Conservation (phyloP, 2,797 vertebrate species). For the Sebastolobus altivelis region DNA sequence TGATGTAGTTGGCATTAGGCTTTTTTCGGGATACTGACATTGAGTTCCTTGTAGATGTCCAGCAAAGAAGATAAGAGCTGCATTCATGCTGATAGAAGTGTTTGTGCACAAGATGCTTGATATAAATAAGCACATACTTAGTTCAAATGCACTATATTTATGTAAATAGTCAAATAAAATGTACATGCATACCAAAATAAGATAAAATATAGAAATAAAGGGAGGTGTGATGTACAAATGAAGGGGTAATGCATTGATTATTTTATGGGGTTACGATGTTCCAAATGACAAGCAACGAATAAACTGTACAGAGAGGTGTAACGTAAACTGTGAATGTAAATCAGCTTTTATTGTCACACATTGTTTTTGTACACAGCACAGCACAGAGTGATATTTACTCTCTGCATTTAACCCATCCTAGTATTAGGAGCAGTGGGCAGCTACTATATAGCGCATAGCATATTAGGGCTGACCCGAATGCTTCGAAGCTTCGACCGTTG, state of each 20-base stretch:
- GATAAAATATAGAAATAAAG: neutral
- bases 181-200: neutral
- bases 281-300: neutral
- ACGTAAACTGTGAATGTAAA: neutral
- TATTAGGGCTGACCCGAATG: no score
- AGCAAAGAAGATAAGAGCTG: neutral
- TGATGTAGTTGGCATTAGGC: neutral
- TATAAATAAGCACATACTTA: neutral
- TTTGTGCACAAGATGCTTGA: neutral
- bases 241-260: neutral
- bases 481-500: no score
- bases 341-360: no score
- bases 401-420: no score
- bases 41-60: neutral
- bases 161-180: neutral
- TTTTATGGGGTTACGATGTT: neutral
- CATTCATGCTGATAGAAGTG: neutral
- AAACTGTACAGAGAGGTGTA: neutral
- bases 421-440: no score
- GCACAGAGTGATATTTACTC: no score
- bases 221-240: no score
- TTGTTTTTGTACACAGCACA: no score
- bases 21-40: constrained; percentile 18
- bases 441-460: no score
- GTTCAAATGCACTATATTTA: neutral